Base-by-base conservation (phyloP, 2,797 vertebrate species). In the Saxicola maurus region DNA sequence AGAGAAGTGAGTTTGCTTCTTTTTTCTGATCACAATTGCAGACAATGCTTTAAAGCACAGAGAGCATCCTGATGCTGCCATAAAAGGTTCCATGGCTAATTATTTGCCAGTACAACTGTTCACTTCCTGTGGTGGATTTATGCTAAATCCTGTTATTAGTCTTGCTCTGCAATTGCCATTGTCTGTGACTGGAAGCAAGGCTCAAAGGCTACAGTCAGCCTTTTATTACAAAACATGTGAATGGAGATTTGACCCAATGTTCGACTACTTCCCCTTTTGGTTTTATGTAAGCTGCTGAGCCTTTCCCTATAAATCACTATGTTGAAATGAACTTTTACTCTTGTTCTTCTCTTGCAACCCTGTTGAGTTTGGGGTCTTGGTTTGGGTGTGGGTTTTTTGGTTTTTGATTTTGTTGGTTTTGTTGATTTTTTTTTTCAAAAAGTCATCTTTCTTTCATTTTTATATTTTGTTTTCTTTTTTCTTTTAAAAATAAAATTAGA, bases 141-240 rank as follows among this genome's bases (percentile, higher is more conserved):
- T 97, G 97, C 97, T 98, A 98, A 99, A 98, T 98, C 98, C 98
- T 97, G 98, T 98, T 98, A 98, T 98, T 98, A 98, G 98, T 98
- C 97, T 97, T 97, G 97, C 97, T 98, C 98, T 98, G 98, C 98
- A 98, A 97, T 98, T 96, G 96, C 98, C 96, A 98, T 98, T 98
- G 98, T 98, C 97, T 98, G 97, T 82, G 95, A 97, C 96, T 96
- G 97, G 96, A 97, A 97, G 96, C 96, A 95, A 95, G 95, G 94
- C 97, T 97, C 97, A 98, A 98, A 97, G 96, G 95, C 97, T 97
- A 96, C 96, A 97, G 97, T 97, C 97, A 97, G 97, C 95, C 97
- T 97, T 98, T 98, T 97, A 98, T 98, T 97, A 97, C 96, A 97
- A 96, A 97, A 97, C 96, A 96, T 96, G 96, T 97, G 97, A 98